Evolutionary conservation across 2,888 invertebrate species (phyloP).

Genomic region (Rugalucina vietnamica): DNA sequence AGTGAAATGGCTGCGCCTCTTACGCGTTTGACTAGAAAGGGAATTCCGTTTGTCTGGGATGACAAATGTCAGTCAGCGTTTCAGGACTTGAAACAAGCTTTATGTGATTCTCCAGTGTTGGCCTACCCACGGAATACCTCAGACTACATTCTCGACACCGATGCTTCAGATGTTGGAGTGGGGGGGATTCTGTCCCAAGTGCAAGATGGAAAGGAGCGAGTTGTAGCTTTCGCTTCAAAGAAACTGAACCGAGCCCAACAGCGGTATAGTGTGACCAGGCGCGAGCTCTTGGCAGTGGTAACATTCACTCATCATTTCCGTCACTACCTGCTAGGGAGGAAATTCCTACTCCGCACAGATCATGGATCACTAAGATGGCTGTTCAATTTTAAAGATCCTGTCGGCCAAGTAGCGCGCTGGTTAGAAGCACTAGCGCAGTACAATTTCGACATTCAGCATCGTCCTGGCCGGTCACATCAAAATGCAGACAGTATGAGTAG

Average conservation of each 20-base stretch:
- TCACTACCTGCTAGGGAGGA: too few relatives aligned
- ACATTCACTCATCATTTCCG: too few relatives aligned
- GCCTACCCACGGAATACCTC: conserved; percentile 38
- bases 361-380: too few relatives aligned
- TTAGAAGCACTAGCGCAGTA: too few relatives aligned
- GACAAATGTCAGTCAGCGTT: conserved; percentile 48
- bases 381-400: too few relatives aligned
- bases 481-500: too few relatives aligned
- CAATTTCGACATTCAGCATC: too few relatives aligned
- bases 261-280: conserved; percentile 37
- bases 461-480: too few relatives aligned
- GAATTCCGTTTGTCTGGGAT: conserved; percentile 43
- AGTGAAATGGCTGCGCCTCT: background rate
- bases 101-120: conserved; percentile 38
- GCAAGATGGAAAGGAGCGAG: conserved; percentile 8
- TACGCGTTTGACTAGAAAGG: conserved; percentile 30
- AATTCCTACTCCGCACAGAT: too few relatives aligned
- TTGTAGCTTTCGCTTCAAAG: conserved; percentile 20
- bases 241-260: conserved; percentile 30
- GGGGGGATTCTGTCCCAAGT: conserved; percentile 50
- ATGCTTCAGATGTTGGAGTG: conserved; percentile 34
- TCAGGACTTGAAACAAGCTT: conserved; percentile 30
- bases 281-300: too few relatives aligned
- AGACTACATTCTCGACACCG: conserved; percentile 48
- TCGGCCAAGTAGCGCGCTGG: too few relatives aligned